Conservation (phyloP, 2,888 invertebrate genomes). For the Watsonalla binaria region DNA sequence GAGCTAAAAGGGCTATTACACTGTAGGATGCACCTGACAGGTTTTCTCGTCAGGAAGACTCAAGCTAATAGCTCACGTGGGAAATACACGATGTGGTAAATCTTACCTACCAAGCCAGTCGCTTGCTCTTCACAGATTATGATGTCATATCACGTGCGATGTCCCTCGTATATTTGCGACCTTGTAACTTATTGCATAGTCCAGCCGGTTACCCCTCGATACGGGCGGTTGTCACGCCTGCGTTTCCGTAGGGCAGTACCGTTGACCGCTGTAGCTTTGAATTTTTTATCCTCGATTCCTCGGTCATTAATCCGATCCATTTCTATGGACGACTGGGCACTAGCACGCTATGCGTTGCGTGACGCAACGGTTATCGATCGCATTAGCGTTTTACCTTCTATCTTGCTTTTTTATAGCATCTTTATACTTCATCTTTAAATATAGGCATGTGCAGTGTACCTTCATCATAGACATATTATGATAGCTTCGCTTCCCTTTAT, state of each 20-base stretch:
- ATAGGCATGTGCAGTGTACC: too few relatives aligned
- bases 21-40: too few relatives aligned
- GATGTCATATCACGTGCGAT: conserved; percentile 1
- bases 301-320: conserved; percentile 53
- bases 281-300: conserved; percentile 68
- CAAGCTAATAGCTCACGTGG: too few relatives aligned
- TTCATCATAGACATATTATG: too few relatives aligned
- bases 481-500: too few relatives aligned
- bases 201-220: conserved; percentile 28
- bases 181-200: conserved; percentile 21
- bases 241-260: conserved; percentile 27
- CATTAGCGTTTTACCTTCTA: not conserved
- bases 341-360: conserved; percentile 17
- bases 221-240: conserved; percentile 23
- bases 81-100: too few relatives aligned
- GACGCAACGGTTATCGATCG: conserved; percentile 22
- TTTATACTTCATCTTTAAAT: too few relatives aligned
- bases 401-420: too few relatives aligned
- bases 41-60: too few relatives aligned
- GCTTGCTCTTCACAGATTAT: not conserved
- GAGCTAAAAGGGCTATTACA: too few relatives aligned
- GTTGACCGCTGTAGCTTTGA: conserved; percentile 42
- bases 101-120: too few relatives aligned
- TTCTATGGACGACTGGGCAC: conserved; percentile 34
- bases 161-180: not conserved